phyloP scores from a whole-genome alignment of 1,140 invertebrate genomes.

The Euura lappo region DNA sequence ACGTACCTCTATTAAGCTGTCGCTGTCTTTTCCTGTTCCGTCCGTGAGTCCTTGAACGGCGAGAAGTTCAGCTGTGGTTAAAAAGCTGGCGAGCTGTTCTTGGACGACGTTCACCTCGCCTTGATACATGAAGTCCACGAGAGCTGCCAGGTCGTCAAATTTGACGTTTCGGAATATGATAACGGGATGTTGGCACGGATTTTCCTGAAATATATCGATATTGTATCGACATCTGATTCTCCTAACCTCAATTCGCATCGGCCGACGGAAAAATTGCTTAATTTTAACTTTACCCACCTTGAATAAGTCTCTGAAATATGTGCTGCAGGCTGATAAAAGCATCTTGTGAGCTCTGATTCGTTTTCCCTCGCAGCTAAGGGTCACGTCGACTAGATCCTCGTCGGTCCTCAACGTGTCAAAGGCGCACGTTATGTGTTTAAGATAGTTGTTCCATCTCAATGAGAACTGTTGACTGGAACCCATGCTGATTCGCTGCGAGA shows the following conservation, averaged over 20 bases:
- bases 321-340: conserved; percentile 83
- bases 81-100: conserved; percentile 67
- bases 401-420: conserved; percentile 78
- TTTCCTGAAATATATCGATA: conserved; percentile 64
- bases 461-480: conserved; percentile 73
- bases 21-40: conserved; percentile 56
- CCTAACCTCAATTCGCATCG: background rate
- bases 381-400: conserved; percentile 86
- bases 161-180: conserved; percentile 86
- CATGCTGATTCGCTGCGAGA: conserved; percentile 50
- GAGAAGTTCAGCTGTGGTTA: conserved; percentile 69
- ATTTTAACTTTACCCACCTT: conserved; percentile 56
- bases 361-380: conserved; percentile 82
- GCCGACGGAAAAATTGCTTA: background rate
- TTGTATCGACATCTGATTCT: conserved; percentile 4
- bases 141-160: conserved; percentile 79
- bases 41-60: conserved; percentile 70
- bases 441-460: conserved; percentile 79
- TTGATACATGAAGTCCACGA: conserved; percentile 85
- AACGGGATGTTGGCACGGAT: conserved; percentile 84
- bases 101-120: conserved; percentile 73
- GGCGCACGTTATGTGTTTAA: conserved; percentile 75
- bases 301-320: conserved; percentile 83
- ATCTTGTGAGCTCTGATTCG: conserved; percentile 85
- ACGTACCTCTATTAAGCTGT: conserved; percentile 53